Evolutionary conservation across 2,888 invertebrate species (phyloP).

Genomic region (Cynaeus angustus): DNA sequence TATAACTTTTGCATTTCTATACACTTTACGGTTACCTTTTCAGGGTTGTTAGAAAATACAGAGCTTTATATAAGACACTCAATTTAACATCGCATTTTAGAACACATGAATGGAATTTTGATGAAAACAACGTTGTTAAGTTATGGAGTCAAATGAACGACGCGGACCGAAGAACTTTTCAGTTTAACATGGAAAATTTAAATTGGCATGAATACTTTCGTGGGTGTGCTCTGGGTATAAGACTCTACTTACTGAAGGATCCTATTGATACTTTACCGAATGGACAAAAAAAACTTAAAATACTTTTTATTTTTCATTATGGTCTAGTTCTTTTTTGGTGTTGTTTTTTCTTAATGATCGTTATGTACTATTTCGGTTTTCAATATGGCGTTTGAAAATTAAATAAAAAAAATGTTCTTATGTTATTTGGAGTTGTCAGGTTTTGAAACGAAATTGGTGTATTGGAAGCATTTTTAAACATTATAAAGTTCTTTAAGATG

Average conservation of each 20-base stretch:
- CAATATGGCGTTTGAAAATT: too few relatives aligned
- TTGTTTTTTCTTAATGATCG: neutral
- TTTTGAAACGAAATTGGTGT: too few relatives aligned
- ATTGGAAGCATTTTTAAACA: too few relatives aligned
- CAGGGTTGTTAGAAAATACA: constrained; percentile 85
- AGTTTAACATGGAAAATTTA: constrained; percentile 80
- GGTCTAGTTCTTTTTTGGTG: neutral
- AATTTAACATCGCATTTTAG: constrained; percentile 82
- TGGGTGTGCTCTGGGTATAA: constrained; percentile 81
- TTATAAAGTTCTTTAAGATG: too few relatives aligned
- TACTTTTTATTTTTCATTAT: constrained; percentile 3
- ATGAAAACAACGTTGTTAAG: constrained; percentile 75
- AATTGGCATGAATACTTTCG: constrained; percentile 85
- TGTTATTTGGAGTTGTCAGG: too few relatives aligned
- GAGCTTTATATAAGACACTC: constrained; percentile 78
- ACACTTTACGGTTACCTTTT: constrained; percentile 32
- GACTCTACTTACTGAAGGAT: constrained; percentile 87
- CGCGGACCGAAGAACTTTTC: constrained; percentile 75
- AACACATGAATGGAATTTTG: constrained; percentile 83
- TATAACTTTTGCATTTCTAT: neutral
- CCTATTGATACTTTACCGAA: constrained; percentile 81
- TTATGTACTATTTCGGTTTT: too few relatives aligned
- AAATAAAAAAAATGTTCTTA: too few relatives aligned
- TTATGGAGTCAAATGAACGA: constrained; percentile 76
- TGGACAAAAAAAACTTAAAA: constrained; percentile 66